Base-by-base conservation (phyloP, 1,140 invertebrate genomes). In the Myzus persicae region DNA sequence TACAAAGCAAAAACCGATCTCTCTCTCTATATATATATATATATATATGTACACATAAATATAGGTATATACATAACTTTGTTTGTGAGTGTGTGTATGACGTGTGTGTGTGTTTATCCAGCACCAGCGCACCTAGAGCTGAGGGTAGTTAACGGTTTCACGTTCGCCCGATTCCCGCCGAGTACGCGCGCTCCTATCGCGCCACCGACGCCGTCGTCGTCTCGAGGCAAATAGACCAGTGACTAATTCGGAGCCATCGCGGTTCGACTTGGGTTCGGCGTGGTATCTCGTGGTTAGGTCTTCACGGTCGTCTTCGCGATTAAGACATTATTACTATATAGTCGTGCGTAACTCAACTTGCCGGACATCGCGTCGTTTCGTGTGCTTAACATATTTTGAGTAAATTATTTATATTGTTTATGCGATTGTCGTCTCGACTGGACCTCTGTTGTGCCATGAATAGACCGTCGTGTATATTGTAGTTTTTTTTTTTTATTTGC, bases 241-340 rank as follows among this genome's bases (percentile, higher is more conserved):
- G 40, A 81, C 90, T 91, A 44, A 91, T 76, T 81, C 90, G 90
- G 90, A 91, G 67, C 67, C 90, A 91, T 6, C 31, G 90, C 67
- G 54, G 67, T 81, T 91, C 20, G 90, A 91, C 90, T 91, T 5
- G 67, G 67, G 2, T 84, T 26, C 40, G 22, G 38, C 24, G 76
- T 82, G 38, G 9, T 84, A 11, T 40, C 20, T 24, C 40, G 26
- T 38, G 38, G 81, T 26, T 38, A 84, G 18, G 36, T 42, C 22
- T 2, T 22, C 82, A 26, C 40, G 40, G 1, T 42, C 14, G 59
- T 20, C 48, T 4, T 51, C 31, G 59, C 6, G n/a, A n/a, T 76
- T n/a, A n/a, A n/a, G n/a, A n/a, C 0, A 76, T 18, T 6, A n/a
- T 18, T 5, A 67, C 59, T 6, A 14, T 8, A 59, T 4, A n/a